phyloP scores from a whole-genome alignment of 2,797 vertebrate genomes.

The Lemur catta region DNA sequence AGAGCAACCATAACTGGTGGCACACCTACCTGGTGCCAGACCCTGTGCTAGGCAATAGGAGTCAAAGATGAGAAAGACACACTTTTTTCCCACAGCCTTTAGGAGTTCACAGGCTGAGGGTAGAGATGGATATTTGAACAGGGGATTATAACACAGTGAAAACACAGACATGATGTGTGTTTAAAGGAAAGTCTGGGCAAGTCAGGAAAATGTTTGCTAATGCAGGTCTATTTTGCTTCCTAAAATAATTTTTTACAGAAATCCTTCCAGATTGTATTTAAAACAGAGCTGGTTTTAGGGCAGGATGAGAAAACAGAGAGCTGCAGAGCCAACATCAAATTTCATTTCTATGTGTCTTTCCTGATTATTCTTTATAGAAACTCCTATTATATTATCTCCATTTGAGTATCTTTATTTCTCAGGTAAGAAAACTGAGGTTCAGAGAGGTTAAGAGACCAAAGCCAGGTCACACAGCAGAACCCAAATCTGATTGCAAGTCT shows the following conservation, averaged over 20 bases:
- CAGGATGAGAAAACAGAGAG: neutral
- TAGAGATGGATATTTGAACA: neutral
- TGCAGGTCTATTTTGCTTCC: neutral
- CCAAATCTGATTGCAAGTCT: neutral
- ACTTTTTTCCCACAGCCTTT: neutral
- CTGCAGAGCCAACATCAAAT: neutral
- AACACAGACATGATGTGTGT: neutral
- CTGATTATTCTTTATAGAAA: neutral
- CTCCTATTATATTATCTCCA: neutral
- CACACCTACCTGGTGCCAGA: neutral
- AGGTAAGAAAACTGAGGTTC: neutral
- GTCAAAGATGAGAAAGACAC: neutral
- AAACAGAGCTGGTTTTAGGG: neutral
- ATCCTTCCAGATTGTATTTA: neutral
- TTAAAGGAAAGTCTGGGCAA: neutral
- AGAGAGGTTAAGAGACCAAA: neutral
- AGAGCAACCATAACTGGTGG: neutral
- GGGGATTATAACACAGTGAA: neutral
- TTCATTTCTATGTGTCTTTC: neutral
- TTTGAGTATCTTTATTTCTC: neutral
- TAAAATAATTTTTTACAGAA: slow-evolving; percentile 9
- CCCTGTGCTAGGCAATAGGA: neutral
- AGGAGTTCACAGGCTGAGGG: accelerated
- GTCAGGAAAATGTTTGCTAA: neutral
- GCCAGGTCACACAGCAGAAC: neutral